Evolutionary conservation across 1,140 invertebrate species (phyloP).

Genomic region (Rhagoletis pomonella): DNA sequence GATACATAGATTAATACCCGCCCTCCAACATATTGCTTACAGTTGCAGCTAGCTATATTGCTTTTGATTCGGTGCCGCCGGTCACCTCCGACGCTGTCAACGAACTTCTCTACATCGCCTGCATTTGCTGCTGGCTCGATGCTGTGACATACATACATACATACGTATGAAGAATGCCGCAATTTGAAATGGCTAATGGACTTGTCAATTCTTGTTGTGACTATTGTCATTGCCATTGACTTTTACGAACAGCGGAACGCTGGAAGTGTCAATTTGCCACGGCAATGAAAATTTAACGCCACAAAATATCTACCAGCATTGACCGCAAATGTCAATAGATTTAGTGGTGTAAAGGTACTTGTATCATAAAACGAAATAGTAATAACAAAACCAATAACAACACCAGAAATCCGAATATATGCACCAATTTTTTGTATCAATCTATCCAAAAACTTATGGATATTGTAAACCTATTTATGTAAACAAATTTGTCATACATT

Average conservation of each 20-base stretch:
- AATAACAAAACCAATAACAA: not conserved
- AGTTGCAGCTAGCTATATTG: not conserved
- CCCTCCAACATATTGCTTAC: too few relatives aligned
- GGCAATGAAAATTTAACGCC: conserved; percentile 29
- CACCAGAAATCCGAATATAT: not conserved
- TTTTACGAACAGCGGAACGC: not conserved
- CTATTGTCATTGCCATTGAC: conserved; percentile 39
- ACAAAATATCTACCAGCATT: not conserved
- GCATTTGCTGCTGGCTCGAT: not conserved
- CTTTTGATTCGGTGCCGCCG: too few relatives aligned
- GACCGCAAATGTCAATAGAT: not conserved
- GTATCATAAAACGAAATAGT: not conserved
- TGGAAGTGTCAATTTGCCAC: conserved; percentile 39
- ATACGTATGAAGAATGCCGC: not conserved
- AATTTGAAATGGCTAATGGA: conserved; percentile 34
- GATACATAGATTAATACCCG: too few relatives aligned
- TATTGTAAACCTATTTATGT: not conserved
- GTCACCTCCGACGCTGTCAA: conserved; percentile 13
- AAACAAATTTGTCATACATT: conserved; percentile 45
- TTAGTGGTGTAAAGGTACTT: conserved; percentile 1
- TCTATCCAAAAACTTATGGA: not conserved
- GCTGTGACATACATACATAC: too few relatives aligned
- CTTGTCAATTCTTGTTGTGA: conserved; percentile 46
- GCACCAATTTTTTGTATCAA: too few relatives aligned
- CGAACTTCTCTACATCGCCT: not conserved